phyloP scores from a whole-genome alignment of 2,888 invertebrate genomes.

The Hydraecia micacea region DNA sequence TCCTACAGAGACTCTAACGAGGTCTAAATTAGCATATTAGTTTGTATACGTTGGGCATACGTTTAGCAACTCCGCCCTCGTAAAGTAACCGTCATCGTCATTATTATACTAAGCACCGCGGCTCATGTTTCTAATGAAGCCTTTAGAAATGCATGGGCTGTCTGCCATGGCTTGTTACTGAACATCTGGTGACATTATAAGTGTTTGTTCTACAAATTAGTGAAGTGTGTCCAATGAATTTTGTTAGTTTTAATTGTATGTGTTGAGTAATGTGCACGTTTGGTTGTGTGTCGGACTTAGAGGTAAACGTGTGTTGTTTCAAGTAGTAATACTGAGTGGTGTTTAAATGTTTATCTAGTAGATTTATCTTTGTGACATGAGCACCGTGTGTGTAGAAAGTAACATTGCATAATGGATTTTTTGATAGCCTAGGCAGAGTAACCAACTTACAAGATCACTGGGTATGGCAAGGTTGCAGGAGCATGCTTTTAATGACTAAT shows the following conservation, averaged over 20 bases:
- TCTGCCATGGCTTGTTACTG: slow-evolving; percentile 67
- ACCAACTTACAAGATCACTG: slow-evolving; percentile 36
- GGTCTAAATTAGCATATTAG: slow-evolving; percentile 73
- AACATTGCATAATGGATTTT: slow-evolving; percentile 48
- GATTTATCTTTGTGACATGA: slow-evolving; percentile 53
- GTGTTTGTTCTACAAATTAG: slow-evolving; percentile 67
- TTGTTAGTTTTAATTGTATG: slow-evolving; percentile 53
- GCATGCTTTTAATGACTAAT: slow-evolving; percentile 48
- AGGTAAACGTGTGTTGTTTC: slow-evolving; percentile 41
- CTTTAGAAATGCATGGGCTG: slow-evolving; percentile 74
- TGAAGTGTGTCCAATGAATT: slow-evolving; percentile 58
- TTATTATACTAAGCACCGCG: slow-evolving; percentile 59
- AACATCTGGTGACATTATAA: slow-evolving; percentile 68
- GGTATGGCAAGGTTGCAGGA: slow-evolving; percentile 21
- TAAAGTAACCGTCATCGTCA: slow-evolving; percentile 60
- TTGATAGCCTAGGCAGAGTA: slow-evolving; percentile 47
- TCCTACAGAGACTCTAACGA: slow-evolving; percentile 67
- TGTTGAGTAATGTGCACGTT: slow-evolving; percentile 52
- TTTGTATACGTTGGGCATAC: slow-evolving; percentile 66
- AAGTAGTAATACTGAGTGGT: slow-evolving; percentile 45
- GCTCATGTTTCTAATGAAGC: slow-evolving; percentile 72
- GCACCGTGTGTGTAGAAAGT: slow-evolving; percentile 60
- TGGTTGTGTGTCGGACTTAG: slow-evolving; percentile 45
- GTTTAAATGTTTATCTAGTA: slow-evolving; percentile 48
- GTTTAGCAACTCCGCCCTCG: slow-evolving; percentile 78